Conservation (phyloP, 2,113 vertebrate genomes). For the Neogale vison region DNA sequence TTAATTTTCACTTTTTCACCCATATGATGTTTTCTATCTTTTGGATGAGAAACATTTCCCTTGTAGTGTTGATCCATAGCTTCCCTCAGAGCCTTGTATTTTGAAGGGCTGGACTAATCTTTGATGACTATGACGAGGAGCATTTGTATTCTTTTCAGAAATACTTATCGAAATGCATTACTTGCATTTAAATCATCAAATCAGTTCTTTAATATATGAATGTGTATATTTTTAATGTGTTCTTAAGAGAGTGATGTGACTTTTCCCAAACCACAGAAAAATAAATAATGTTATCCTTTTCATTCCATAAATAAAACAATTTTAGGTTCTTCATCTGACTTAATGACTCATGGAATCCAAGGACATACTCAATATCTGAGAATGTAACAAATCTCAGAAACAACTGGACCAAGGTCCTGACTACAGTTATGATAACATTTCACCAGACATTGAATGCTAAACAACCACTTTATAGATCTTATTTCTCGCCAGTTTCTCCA, state of each 20-base stretch:
- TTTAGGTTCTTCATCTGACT: neutral
- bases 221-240: neutral
- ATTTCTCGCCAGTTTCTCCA: neutral
- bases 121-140: neutral
- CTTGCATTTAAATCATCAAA: neutral
- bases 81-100: neutral
- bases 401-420: neutral
- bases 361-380: neutral
- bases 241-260: neutral
- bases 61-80: neutral
- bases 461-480: neutral
- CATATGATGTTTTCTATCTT: neutral
- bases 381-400: neutral
- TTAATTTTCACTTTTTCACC: constrained; percentile 12
- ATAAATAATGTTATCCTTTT: neutral
- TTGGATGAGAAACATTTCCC: neutral
- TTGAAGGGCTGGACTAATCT: neutral
- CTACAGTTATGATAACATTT: neutral
- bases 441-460: neutral
- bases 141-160: neutral
- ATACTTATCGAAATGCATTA: neutral
- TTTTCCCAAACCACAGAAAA: neutral
- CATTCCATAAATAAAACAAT: constrained; percentile 22
- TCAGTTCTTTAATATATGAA: neutral
- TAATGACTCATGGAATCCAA: neutral